phyloP scores from a whole-genome alignment of 1,140 invertebrate species.

The Eriocheir sinensis region DNA sequence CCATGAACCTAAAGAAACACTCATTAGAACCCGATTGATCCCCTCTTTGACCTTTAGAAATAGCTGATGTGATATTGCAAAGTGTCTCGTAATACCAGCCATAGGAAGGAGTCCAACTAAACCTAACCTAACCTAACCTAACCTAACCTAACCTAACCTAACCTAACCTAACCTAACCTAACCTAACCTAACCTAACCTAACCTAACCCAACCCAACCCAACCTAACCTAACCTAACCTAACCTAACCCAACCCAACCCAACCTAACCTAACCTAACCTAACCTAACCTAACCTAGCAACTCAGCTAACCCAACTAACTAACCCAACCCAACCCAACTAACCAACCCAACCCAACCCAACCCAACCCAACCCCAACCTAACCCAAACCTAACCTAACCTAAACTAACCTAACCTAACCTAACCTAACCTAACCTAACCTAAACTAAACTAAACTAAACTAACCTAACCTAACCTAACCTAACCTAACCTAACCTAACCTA shows the following conservation, averaged over 20 bases:
- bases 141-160: conserved; percentile 17
- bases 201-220: neutral
- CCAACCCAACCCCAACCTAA: too few species aligned
- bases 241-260: conserved; percentile 1
- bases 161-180: conserved; percentile 17
- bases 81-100: too few species aligned
- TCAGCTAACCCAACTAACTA: neutral
- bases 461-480: too few species aligned
- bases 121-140: neutral
- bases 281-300: neutral
- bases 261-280: conserved; percentile 1
- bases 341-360: neutral
- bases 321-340: neutral
- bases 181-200: neutral
- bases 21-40: too few species aligned
- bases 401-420: too few species aligned
- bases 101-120: neutral
- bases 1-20: too few species aligned
- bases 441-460: too few species aligned
- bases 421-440: too few species aligned
- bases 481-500: too few species aligned
- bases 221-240: neutral
- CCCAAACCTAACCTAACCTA: too few species aligned
- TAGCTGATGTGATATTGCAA: too few species aligned
- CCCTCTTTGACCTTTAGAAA: too few species aligned